Evolutionary conservation across 2,797 vertebrate genomes (phyloP), one percentile per base, ranked within the genome.

Genomic region (Gymnothorax javanicus): DNA sequence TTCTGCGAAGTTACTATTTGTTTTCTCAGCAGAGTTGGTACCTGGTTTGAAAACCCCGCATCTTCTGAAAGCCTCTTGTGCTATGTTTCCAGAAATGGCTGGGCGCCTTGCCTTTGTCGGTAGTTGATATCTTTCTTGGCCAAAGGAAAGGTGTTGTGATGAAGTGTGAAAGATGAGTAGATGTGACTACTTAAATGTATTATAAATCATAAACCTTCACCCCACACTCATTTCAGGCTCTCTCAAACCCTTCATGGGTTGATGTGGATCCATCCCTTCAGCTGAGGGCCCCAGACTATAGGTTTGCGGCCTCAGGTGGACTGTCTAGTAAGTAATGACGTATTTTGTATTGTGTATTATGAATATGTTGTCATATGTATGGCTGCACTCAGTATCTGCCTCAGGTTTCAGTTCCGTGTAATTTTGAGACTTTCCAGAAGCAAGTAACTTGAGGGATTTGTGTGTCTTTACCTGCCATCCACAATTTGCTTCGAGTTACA

Each of bases 201-300:
- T 12, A 58, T 59, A 11, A 27, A 33, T 56, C 12, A n/a, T 67
- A 59, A 2, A 75, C 33, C 15, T 23, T n/a, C 56, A 20, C 27
- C 23, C 25, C 11, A 23, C 15, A 54, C 86, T 50, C 43, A 13
- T 90, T 90, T 88, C 87, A 96, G 96, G 85, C 86, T 62, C 92
- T 85, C 8, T 85, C 87, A 9, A 96, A 95, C 89, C 94, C 94
- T 7, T 84, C 88, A 23, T 96, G 96, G 96, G 92, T 94, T 86
- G 92, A 94, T 73, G 85, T 89, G 0, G 79, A 90, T 0, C 94
- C 94, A 8, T 91, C 91, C 0, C 96, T 97, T 89, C 84, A 85
- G 11, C 79, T 96, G 67, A 90, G 20, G 75, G 0, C 83, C 84
- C 92, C 92, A 23, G 87, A 88, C 58, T 86, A 92, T 71, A 88